Percentiles rank a stretch among this genome's conserved stretches.
Conservation (phyloP, 2,888 invertebrate genomes). For the Drosophila gaucha region DNA sequence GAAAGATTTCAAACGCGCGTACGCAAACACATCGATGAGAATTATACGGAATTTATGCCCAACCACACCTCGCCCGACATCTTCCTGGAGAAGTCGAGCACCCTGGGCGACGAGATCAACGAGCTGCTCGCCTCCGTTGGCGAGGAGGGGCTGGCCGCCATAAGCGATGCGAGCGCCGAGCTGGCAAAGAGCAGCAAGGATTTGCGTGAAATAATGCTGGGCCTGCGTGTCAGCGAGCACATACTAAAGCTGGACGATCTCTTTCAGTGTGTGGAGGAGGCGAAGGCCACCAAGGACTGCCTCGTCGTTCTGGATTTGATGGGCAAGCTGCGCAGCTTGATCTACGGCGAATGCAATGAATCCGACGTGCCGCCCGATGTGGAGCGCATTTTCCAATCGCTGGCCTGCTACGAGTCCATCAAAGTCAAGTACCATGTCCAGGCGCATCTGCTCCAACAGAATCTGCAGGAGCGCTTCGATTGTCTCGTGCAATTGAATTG, state of each 20-base stretch:
- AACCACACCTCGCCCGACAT: conserved; percentile 81
- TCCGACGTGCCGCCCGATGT: conserved; percentile 58
- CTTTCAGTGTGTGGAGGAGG: conserved; percentile 83
- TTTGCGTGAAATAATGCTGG: conserved; percentile 86
- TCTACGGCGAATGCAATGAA: conserved; percentile 66
- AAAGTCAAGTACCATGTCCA: conserved; percentile 83
- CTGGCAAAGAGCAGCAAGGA: conserved; percentile 86
- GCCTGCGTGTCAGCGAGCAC: conserved; percentile 84
- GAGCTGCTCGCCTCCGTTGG: conserved; percentile 85
- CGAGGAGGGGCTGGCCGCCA: conserved; percentile 87
- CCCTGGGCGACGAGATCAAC: conserved; percentile 76
- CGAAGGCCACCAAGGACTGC: conserved; percentile 81
- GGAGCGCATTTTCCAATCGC: conserved; percentile 77
- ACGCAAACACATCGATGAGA: conserved; percentile 82
- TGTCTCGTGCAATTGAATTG: conserved; percentile 81
- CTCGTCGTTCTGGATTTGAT: conserved; percentile 79
- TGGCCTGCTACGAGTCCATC: conserved; percentile 82
- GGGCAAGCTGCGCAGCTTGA: conserved; percentile 76
- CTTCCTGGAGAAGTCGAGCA: conserved; percentile 79
- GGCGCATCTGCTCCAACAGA: conserved; percentile 81
- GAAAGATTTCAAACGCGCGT: conserved; percentile 82
- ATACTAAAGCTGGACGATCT: conserved; percentile 85
- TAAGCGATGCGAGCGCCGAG: conserved; percentile 87
- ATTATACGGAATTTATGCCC: conserved; percentile 83
- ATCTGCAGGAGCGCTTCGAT: conserved; percentile 83